These are phyloP conservation scores for Lepas anatifera DNA, from an alignment of 2,888 invertebrate genomes.

Conservation along the genomic window DNA sequence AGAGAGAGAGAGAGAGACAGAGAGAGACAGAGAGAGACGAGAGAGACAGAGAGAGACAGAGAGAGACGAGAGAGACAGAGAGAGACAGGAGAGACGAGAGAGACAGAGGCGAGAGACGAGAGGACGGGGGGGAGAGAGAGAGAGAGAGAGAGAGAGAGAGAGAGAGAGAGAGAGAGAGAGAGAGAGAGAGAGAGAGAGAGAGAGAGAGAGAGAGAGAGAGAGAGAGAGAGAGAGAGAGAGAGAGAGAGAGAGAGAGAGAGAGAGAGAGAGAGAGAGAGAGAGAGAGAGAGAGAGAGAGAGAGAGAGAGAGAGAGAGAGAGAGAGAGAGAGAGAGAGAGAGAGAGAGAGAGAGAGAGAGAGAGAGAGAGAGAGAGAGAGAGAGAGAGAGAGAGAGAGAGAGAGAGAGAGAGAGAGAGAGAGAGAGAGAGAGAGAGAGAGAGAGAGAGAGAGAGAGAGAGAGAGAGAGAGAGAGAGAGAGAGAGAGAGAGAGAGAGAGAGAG, in stretches of 20 bases:
- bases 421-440: neutral
- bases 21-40: neutral
- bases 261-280: constrained; percentile 14
- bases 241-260: constrained; percentile 12
- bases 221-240: constrained; percentile 7
- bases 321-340: neutral
- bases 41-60: neutral
- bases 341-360: neutral
- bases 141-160: neutral
- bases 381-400: neutral
- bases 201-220: constrained; percentile 2
- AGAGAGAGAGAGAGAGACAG: neutral
- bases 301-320: constrained; percentile 1
- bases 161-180: neutral
- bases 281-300: constrained; percentile 11
- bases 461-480: constrained; percentile 1
- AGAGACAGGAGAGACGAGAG: neutral
- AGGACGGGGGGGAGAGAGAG: neutral
- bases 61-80: neutral
- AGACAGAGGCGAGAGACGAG: neutral
- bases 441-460: neutral
- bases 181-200: neutral
- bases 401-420: neutral
- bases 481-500: constrained; percentile 1
- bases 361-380: neutral